Percentiles rank a stretch among this genome's conserved stretches.
These are phyloP conservation scores for Eupithecia abbreviata DNA, from an alignment of 2,888 invertebrate genomes.

Conservation along the genomic window DNA sequence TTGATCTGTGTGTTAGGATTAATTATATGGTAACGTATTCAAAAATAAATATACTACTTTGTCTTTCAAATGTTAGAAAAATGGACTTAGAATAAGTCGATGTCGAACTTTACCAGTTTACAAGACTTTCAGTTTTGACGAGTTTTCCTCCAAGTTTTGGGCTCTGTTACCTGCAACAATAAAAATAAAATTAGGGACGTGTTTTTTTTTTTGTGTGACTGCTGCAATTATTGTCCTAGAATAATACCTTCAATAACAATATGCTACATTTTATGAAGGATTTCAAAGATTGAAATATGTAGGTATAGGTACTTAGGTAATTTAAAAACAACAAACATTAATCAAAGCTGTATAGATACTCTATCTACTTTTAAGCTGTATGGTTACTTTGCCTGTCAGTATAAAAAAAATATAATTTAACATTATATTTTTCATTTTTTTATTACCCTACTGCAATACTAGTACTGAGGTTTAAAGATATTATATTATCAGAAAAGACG, in stretches of 20 bases:
- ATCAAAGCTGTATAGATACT: no score
- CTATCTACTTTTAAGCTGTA: no score
- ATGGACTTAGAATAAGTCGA: neutral
- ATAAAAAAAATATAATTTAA: no score
- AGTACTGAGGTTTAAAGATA: neutral
- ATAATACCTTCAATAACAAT: neutral
- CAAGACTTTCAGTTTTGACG: neutral
- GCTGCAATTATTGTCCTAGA: neutral
- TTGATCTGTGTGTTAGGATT: constrained; percentile 12
- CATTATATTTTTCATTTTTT: no score
- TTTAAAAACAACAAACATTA: no score
- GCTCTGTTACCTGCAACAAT: constrained; percentile 30
- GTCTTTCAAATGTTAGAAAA: neutral
- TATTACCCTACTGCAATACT: neutral
- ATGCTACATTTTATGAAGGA: neutral
- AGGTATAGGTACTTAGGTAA: no score
- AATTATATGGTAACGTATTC: constrained; percentile 1
- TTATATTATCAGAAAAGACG: no score
- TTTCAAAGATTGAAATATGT: no score
- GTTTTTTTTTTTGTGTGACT: constrained; percentile 1
- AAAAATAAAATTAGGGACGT: constrained; percentile 12
- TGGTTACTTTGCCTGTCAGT: no score
- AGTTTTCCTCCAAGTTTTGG: neutral
- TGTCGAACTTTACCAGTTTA: neutral
- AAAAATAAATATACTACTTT: neutral